These are phyloP conservation scores for Nothoprocta perdicaria DNA, from an alignment of 2,113 vertebrate species.

Conservation along the genomic window DNA sequence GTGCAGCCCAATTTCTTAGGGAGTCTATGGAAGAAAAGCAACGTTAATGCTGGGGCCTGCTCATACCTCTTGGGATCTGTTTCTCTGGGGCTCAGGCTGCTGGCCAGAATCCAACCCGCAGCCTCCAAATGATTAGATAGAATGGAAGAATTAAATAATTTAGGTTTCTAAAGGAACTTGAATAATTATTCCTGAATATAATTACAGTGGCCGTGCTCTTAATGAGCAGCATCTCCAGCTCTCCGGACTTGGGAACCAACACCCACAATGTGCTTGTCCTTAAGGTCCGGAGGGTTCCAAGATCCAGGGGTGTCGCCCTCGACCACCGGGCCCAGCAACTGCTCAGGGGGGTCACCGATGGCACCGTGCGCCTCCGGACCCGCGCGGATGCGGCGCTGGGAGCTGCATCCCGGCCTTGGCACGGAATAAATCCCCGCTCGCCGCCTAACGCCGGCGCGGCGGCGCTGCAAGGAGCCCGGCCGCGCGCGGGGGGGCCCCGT, in stretches of 20 bases:
- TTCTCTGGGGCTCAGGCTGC: background rate
- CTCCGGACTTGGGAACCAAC: background rate
- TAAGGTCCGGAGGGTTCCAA: conserved; percentile 60
- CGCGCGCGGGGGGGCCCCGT: no score
- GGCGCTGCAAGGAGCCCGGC: no score
- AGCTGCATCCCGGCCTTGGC: no score
- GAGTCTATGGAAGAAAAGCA: background rate
- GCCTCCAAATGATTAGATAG: no score
- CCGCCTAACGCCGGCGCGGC: no score
- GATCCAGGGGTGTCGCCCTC: conserved; percentile 69
- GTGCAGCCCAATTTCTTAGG: background rate
- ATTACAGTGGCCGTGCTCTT: background rate
- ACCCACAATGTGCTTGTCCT: background rate
- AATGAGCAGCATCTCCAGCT: background rate
- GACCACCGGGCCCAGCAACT: conserved; percentile 56
- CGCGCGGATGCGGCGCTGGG: background rate
- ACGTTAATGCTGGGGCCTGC: background rate
- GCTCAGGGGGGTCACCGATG: conserved; percentile 71
- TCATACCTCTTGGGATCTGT: background rate
- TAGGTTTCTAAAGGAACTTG: no score
- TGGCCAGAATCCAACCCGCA: background rate
- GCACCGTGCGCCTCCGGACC: conserved; percentile 74
- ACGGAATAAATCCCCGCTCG: no score
- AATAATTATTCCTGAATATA: background rate
- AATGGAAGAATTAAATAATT: no score